Evolutionary conservation across 2,888 invertebrate species (phyloP).

Genomic region (Tetheella fluctuosa): DNA sequence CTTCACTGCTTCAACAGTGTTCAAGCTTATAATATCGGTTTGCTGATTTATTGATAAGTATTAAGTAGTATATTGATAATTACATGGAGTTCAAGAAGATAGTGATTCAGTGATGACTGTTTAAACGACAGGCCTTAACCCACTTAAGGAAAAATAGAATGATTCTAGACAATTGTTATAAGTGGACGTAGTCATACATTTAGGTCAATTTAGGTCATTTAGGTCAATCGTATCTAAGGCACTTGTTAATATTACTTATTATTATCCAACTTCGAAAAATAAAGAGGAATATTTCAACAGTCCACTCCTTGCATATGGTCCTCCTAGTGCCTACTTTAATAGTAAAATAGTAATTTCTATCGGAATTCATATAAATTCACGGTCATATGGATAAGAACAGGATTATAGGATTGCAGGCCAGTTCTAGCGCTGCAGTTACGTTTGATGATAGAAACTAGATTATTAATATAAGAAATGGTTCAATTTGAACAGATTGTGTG

Average conservation of each 20-base stretch:
- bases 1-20: not conserved
- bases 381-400: not conserved
- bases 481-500: not conserved
- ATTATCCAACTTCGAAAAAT: not conserved
- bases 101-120: not conserved
- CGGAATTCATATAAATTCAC: slow-evolving; percentile 1
- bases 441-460: slow-evolving; percentile 5
- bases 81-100: not conserved
- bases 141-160: not conserved
- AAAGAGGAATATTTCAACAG: not conserved
- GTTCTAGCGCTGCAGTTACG: not conserved
- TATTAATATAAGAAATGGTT: not conserved
- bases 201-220: not conserved
- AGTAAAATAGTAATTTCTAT: not conserved
- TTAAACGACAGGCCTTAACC: not conserved
- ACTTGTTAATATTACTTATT: not conserved
- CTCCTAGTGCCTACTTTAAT: no score
- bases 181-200: not conserved
- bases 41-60: not conserved
- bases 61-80: not conserved
- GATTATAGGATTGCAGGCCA: not conserved
- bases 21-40: not conserved
- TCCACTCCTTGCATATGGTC: not conserved
- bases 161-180: not conserved
- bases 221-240: not conserved